Evolutionary conservation across 2,113 vertebrate genomes (phyloP).

Genomic region (Pholis gunnellus): DNA sequence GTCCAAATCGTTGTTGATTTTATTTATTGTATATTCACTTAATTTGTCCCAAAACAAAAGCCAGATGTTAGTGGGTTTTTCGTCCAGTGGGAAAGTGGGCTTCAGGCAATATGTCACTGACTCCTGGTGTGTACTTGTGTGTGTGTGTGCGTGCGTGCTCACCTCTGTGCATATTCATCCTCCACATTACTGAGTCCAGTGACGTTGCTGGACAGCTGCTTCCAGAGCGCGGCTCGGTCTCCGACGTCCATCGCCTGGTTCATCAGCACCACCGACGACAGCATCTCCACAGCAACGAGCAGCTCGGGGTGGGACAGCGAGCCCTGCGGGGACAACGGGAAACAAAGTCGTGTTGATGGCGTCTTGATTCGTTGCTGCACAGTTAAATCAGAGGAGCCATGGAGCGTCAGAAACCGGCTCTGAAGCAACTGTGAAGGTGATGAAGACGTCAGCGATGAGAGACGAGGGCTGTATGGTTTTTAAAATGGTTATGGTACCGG

Average conservation of each 20-base stretch:
- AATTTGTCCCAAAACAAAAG: not conserved
- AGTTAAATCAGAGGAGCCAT: not conserved
- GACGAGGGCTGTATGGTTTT: not conserved
- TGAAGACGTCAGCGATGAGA: not conserved
- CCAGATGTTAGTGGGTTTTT: not conserved
- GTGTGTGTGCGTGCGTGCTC: not conserved
- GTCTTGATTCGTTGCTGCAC: too few species aligned
- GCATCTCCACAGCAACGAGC: constrained; percentile 96
- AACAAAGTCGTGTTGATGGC: not conserved
- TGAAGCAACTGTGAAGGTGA: not conserved
- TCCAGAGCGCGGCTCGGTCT: constrained; percentile 90
- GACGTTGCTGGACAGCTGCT: constrained; percentile 90
- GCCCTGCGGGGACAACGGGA: constrained; percentile 79
- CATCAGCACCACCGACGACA: constrained; percentile 96
- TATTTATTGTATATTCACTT: not conserved
- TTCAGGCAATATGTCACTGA: not conserved
- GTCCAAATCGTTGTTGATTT: not conserved
- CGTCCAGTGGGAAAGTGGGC: too few species aligned
- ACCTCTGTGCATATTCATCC: constrained; percentile 95
- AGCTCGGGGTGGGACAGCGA: constrained; percentile 93
- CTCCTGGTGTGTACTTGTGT: not conserved
- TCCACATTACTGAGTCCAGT: constrained; percentile 96
- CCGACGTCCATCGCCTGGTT: constrained; percentile 92
- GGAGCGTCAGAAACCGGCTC: not conserved
- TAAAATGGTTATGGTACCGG: not conserved